These are phyloP conservation scores for Coenonympha glycerion DNA, from an alignment of 2,888 invertebrate genomes.

Conservation along the genomic window DNA sequence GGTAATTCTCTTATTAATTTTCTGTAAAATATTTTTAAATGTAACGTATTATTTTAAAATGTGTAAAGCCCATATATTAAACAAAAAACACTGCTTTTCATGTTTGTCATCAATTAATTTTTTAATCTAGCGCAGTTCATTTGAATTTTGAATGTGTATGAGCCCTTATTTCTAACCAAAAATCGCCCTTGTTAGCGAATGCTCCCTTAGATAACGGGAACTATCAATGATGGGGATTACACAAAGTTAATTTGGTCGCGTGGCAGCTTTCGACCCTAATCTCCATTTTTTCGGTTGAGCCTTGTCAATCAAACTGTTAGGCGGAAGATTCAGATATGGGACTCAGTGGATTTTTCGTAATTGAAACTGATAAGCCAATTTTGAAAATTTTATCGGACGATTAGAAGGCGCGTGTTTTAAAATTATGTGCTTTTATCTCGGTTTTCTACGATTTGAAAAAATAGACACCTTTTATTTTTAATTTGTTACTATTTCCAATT, in stretches of 20 bases:
- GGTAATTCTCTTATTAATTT: no score
- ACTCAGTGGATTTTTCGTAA: slow-evolving; percentile 24
- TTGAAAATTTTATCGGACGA: slow-evolving; percentile 14
- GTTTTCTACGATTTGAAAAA: slow-evolving; percentile 1
- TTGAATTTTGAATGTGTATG: no score
- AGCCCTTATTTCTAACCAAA: slow-evolving; percentile 37
- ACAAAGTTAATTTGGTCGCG: slow-evolving; percentile 70
- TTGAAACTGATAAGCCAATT: slow-evolving; percentile 31
- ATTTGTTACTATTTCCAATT: no score
- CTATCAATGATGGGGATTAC: slow-evolving; percentile 59
- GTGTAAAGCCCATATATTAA: no score
- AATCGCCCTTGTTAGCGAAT: slow-evolving; percentile 48
- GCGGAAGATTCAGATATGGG: slow-evolving; percentile 43
- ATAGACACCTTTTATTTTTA: not conserved
- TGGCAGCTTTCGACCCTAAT: slow-evolving; percentile 48
- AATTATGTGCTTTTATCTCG: slow-evolving; percentile 2
- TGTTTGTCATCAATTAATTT: no score
- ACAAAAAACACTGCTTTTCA: no score
- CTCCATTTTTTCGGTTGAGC: slow-evolving; percentile 33
- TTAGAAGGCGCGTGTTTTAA: slow-evolving; percentile 21
- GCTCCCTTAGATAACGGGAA: slow-evolving; percentile 53
- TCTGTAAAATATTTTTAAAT: no score
- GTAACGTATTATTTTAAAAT: no score
- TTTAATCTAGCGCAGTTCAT: no score
- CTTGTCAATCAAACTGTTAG: slow-evolving; percentile 50